Base-by-base conservation (phyloP, 2,113 vertebrate genomes). In the Lipophrys pholis region DNA sequence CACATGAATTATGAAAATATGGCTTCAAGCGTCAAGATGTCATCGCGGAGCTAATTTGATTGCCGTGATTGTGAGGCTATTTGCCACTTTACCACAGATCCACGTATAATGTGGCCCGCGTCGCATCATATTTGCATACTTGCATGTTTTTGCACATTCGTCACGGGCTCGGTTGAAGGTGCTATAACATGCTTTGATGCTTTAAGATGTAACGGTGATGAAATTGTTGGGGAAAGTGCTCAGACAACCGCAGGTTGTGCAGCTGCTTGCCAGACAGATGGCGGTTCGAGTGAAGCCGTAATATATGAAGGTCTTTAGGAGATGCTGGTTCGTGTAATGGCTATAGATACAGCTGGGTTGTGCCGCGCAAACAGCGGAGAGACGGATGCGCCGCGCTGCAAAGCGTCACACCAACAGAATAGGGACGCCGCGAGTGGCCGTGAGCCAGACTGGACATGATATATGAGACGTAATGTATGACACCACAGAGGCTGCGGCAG, bases 201-300 rank as follows among this genome's bases (percentile, higher is more conserved):
- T 30, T 30, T 30, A 30, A 30, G 21, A 30, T 30, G 21, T 4
- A 45, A 8, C 39, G 38, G 6, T 54, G 7, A 39, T 30, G n/a
- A 39, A 30, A 30, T 30, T 30, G 15, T 52, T 36, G 40, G 9
- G 9, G 3, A 11, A 49, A 40, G 21, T 38, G 5, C 14, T 48
- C 5, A 36, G 42, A 43, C 53, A 15, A 57, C 48, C 35, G 12
- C 10, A 64, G 58, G 41, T 68, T 68, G n/a, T 39, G 7, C 79
- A 62, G 40, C 58, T 79, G 72, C 55, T 53, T 50, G 14, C 16
- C 16, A 11, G 36, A 54, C 66, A 78, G 74, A 58, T 71, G 66
- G 52, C 15, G 11, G 36, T 35, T 60, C 17, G 16, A 62, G 38
- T 45, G 46, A 12, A 49, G 35, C 57, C 46, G 11, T 45, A 55